Percentiles rank a stretch among this genome's conserved stretches.
Conservation (phyloP, 1,140 invertebrate species). For the Linepithema humile region DNA sequence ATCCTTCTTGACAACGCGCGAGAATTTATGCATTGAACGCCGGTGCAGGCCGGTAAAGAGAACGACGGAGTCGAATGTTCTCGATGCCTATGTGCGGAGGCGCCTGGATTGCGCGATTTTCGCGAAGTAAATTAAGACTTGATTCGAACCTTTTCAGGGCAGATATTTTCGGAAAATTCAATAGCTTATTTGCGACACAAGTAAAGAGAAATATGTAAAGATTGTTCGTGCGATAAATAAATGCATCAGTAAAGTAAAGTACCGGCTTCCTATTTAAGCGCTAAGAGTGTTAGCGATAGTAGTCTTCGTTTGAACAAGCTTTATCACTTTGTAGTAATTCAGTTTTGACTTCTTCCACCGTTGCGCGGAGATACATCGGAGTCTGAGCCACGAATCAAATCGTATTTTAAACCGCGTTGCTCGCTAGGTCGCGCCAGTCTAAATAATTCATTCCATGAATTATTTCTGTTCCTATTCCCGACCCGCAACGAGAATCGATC, state of each 20-base stretch:
- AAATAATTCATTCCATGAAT: constrained; percentile 78
- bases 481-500: constrained; percentile 67
- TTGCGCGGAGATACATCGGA: not conserved
- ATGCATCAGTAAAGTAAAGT: too few relatives aligned
- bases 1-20: constrained; percentile 32
- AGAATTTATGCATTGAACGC: constrained; percentile 34
- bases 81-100: not conserved
- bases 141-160: not conserved
- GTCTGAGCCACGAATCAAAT: constrained; percentile 60
- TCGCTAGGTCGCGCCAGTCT: constrained; percentile 41
- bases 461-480: constrained; percentile 69
- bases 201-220: too few relatives aligned
- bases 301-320: not conserved
- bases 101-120: not conserved
- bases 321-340: not conserved
- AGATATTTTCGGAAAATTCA: too few relatives aligned
- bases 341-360: constrained; percentile 7
- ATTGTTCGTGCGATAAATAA: too few relatives aligned
- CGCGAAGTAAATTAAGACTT: not conserved
- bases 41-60: not conserved
- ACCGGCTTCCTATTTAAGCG: too few relatives aligned
- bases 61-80: not conserved
- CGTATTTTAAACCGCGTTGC: constrained; percentile 71
- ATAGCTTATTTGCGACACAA: too few relatives aligned
- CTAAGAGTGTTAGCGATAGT: too few relatives aligned